phyloP scores from a whole-genome alignment of 2,888 invertebrate genomes.

The Embidobia sp. region DNA sequence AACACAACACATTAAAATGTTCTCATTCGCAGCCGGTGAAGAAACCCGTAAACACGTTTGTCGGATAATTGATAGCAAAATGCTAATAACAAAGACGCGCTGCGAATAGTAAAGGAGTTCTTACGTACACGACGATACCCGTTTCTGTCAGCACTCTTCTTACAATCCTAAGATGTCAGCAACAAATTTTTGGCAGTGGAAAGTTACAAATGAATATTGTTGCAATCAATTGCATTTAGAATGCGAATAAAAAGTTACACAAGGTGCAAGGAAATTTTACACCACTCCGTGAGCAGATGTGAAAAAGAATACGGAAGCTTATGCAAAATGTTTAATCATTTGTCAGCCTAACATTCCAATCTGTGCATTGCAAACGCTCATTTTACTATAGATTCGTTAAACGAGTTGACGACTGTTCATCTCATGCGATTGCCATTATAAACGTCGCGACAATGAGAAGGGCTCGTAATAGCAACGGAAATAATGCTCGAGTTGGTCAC shows the following conservation, averaged over 20 bases:
- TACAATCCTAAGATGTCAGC: neutral
- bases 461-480: constrained; percentile 55
- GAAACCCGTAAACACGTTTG: constrained; percentile 68
- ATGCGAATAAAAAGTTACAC: too few relatives aligned
- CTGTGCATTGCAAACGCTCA: constrained; percentile 39
- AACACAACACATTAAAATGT: constrained; percentile 35
- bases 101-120: constrained; percentile 78
- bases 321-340: constrained; percentile 46
- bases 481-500: constrained; percentile 49
- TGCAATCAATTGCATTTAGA: too few relatives aligned
- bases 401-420: constrained; percentile 58
- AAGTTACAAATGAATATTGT: constrained; percentile 4
- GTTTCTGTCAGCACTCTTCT: constrained; percentile 25
- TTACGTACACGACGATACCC: constrained; percentile 66
- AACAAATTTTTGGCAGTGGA: constrained; percentile 14
- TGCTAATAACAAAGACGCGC: constrained; percentile 79
- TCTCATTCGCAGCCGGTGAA: constrained; percentile 54
- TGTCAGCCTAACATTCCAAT: constrained; percentile 53
- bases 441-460: constrained; percentile 60
- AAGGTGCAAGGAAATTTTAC: neutral
- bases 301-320: neutral
- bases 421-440: constrained; percentile 54
- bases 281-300: constrained; percentile 1
- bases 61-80: constrained; percentile 79
- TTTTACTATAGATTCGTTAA: constrained; percentile 54